phyloP scores from a whole-genome alignment of 2,888 invertebrate genomes.

The Pheosia gnoma region DNA sequence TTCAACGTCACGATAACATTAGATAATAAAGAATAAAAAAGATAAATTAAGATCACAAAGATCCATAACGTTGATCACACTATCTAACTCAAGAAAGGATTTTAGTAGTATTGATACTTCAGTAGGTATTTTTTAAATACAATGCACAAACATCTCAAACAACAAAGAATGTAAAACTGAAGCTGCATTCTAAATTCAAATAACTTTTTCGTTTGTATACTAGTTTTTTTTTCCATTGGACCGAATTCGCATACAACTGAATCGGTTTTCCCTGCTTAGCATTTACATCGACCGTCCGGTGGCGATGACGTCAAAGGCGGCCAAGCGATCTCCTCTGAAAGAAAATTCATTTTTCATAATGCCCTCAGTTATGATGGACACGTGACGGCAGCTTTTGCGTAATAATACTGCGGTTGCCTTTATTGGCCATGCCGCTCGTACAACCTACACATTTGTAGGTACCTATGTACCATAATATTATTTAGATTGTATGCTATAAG shows the following conservation, averaged over 20 bases:
- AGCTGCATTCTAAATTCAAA: not conserved
- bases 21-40: too few relatives aligned
- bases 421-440: conserved; percentile 2
- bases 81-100: too few relatives aligned
- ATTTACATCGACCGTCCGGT: conserved; percentile 42
- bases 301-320: conserved; percentile 58
- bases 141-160: too few relatives aligned
- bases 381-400: conserved; percentile 49
- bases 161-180: not conserved
- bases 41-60: too few relatives aligned
- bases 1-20: too few relatives aligned
- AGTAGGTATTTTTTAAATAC: too few relatives aligned
- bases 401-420: conserved; percentile 27
- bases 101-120: too few relatives aligned
- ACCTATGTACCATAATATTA: not conserved
- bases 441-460: not conserved
- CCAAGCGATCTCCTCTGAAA: conserved; percentile 50
- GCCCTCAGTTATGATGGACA: conserved; percentile 40
- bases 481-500: not conserved
- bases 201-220: not conserved
- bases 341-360: conserved; percentile 65
- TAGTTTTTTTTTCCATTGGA: not conserved
- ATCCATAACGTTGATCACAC: too few relatives aligned
- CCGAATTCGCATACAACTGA: not conserved
- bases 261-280: conserved; percentile 7